Evolutionary conservation across 2,113 vertebrate species (phyloP).

Genomic region (Cebus imitator): DNA sequence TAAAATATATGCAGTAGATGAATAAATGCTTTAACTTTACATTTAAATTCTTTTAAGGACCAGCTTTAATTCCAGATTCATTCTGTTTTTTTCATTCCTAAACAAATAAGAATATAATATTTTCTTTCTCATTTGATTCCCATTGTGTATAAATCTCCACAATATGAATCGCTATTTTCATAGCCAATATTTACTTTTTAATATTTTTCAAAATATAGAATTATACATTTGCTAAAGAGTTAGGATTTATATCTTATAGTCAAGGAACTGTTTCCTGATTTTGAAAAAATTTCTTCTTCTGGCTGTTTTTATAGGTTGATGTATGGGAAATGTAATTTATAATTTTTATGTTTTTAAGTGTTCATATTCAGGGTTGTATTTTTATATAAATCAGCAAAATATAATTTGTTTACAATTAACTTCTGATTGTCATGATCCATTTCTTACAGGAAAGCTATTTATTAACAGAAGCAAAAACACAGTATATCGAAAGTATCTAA

Average conservation of each 20-base stretch:
- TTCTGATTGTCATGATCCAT: not conserved
- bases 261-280: not conserved
- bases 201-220: not conserved
- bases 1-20: not conserved
- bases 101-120: not conserved
- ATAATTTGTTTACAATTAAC: not conserved
- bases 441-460: not conserved
- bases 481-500: not conserved
- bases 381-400: conserved; percentile 26
- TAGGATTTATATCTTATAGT: not conserved
- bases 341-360: not conserved
- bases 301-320: not conserved
- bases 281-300: not conserved
- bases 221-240: not conserved
- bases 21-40: conserved; percentile 13
- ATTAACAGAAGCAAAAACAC: not conserved
- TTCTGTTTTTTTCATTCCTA: conserved; percentile 67
- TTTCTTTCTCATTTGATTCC: not conserved
- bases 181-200: conserved; percentile 53
- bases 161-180: not conserved
- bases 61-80: not conserved
- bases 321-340: not conserved
- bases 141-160: not conserved
- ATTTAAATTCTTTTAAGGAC: not conserved
- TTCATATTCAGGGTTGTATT: not conserved